phyloP scores from a whole-genome alignment of 2,888 invertebrate species.

The Temnothorax unifasciatus region DNA sequence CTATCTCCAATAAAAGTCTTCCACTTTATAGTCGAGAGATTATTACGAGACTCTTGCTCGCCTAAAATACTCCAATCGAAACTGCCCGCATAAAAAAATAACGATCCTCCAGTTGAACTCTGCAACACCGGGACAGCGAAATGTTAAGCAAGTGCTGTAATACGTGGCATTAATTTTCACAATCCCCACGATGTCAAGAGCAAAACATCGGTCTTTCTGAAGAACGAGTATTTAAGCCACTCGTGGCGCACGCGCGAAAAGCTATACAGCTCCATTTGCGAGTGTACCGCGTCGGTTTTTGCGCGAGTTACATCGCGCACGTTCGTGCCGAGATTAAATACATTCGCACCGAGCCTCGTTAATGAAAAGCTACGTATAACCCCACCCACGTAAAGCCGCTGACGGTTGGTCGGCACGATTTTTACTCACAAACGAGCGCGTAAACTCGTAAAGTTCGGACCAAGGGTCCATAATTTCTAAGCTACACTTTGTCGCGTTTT shows the following conservation, averaged over 20 bases:
- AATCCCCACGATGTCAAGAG: conserved; percentile 38
- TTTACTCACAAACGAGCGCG: conserved; percentile 25
- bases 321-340: conserved; percentile 28
- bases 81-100: background rate
- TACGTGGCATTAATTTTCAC: conserved; percentile 38
- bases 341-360: conserved; percentile 6
- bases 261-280: conserved; percentile 12
- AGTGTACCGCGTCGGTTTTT: conserved; percentile 10
- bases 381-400: background rate
- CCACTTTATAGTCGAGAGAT: background rate
- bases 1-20: background rate
- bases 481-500: conserved; percentile 1
- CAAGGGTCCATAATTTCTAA: conserved; percentile 22
- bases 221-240: conserved; percentile 37
- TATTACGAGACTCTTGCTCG: too few relatives aligned
- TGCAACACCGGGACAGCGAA: background rate
- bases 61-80: background rate
- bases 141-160: conserved; percentile 24
- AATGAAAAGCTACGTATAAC: conserved; percentile 29
- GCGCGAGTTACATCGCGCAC: background rate
- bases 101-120: background rate
- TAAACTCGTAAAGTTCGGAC: conserved; percentile 1
- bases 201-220: conserved; percentile 15
- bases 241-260: conserved; percentile 9
- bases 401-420: conserved; percentile 30